Percentiles rank a stretch among this genome's conserved stretches.
phyloP scores from a whole-genome alignment of 2,888 invertebrate genomes.

The Oxycera nigricornis region DNA sequence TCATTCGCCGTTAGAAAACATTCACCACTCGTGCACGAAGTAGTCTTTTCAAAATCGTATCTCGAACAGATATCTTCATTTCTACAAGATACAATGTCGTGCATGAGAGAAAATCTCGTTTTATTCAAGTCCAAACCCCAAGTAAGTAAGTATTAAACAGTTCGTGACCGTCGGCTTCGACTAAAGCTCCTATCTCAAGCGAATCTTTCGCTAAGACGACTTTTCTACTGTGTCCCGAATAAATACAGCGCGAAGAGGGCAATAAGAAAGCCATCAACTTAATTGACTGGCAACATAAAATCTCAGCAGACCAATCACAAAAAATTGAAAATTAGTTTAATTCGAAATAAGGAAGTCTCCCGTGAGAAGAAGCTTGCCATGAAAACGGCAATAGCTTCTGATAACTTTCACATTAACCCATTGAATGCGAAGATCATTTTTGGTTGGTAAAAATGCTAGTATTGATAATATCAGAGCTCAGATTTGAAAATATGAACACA shows the following conservation, averaged over 20 bases:
- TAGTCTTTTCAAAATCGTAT: conserved; percentile 8
- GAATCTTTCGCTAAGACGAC: conserved; percentile 5
- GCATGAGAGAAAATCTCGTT: conserved; percentile 16
- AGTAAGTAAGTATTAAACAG: conserved; percentile 9
- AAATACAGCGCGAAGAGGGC: conserved; percentile 10
- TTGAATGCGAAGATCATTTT: background rate
- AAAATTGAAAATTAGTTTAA: conserved; percentile 39
- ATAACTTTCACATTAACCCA: conserved; percentile 13
- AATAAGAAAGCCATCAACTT: conserved; percentile 34
- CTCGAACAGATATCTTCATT: conserved; percentile 6
- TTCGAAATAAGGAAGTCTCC: conserved; percentile 38
- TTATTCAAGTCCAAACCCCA: background rate
- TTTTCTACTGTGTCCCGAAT: background rate
- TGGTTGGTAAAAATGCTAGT: too few relatives aligned
- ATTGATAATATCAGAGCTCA: too few relatives aligned
- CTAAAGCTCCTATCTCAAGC: conserved; percentile 7
- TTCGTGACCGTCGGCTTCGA: conserved; percentile 34
- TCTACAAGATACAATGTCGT: background rate
- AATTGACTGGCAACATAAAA: conserved; percentile 31
- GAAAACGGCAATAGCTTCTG: conserved; percentile 23
- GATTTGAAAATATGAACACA: too few relatives aligned
- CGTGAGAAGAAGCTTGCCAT: conserved; percentile 19
- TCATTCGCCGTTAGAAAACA: conserved; percentile 2
- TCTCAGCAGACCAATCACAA: conserved; percentile 36
- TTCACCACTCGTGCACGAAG: conserved; percentile 26